Base-by-base conservation (phyloP, 2,888 invertebrate species). In the Alentia gelatinosa region DNA sequence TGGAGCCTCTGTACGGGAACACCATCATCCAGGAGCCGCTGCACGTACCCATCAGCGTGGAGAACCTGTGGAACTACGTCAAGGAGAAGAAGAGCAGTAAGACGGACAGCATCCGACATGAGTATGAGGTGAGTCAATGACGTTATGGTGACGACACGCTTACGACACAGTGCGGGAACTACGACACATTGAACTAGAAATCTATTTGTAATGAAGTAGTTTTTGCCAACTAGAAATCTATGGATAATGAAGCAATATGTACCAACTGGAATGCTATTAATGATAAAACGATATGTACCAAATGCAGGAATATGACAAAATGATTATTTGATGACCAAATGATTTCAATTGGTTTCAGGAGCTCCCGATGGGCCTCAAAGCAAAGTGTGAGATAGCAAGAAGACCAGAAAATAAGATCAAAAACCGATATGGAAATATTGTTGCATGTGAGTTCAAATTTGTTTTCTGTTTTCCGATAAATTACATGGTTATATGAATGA, bases 351-450 rank as follows among this genome's bases (percentile, higher is more conserved):
- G 5, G 9, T 56, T 56, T 40, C 93, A 96, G 95, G 93, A 95
- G 39, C 93, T 96, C 37, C 95, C 95, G 26, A 94, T 95, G 63
- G 95, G 95, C 15, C 93, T 95, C 7, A 95, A 94, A 26, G 94
- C 94, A 19, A 93, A 93, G 74, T 95, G 95, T 91, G 95, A 95
- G 40, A 94, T 95, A 15, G 96, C 96, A 0, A 94, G 94, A 91
- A 94, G 94, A 92, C 92, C 94, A 30, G 95, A 95, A 92, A 96
- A 96, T 92, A 96, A 95, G 93, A 91, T 92, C 33, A 96, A 95
- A 92, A 96, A 96, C 92, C 92, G 96, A 93, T 96, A 96, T 92
- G 95, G 95, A 86, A 96, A 96, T 93, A 96, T 96, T 47, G 94
- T 96, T 47, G 95, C 96, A 74, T 96, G 96, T 96, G 93, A 94